These are phyloP conservation scores for Tachycineta bicolor DNA, from an alignment of 2,113 vertebrate genomes.

Conservation along the genomic window DNA sequence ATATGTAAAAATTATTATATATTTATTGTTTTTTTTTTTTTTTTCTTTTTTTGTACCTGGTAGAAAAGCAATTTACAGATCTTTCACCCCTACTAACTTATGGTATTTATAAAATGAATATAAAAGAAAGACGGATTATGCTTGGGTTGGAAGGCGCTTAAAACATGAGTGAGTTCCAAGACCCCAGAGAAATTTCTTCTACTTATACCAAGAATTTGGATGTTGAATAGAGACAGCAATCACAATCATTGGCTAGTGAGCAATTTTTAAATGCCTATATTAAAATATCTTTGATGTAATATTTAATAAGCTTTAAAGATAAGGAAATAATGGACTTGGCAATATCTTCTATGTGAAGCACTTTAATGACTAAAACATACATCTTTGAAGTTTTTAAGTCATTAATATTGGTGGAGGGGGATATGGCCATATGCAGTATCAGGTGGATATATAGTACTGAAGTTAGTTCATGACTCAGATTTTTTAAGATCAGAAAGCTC, in stretches of 20 bases:
- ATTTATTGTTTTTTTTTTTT: not conserved
- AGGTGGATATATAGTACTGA: not conserved
- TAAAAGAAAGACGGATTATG: not conserved
- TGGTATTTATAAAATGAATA: not conserved
- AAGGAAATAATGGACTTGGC: too few relatives aligned
- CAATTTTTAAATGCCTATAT: not conserved
- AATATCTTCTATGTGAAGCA: not conserved
- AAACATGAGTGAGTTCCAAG: not conserved
- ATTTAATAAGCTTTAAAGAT: not conserved
- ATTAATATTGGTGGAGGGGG: not conserved
- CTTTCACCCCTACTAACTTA: not conserved
- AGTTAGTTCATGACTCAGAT: not conserved
- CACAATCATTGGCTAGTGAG: not conserved
- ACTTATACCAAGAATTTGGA: not conserved
- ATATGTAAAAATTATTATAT: not conserved
- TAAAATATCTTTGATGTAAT: not conserved
- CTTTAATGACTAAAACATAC: not conserved
- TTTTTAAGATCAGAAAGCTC: not conserved
- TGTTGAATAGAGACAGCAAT: not conserved
- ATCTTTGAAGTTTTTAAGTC: not conserved
- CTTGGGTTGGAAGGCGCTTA: not conserved
- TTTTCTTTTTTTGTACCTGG: not conserved
- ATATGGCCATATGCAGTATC: not conserved
- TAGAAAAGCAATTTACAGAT: not conserved
- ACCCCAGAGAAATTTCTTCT: not conserved